Base-by-base conservation (phyloP, 2,797 vertebrate genomes). In the Microctenopoma steveboyesi region DNA sequence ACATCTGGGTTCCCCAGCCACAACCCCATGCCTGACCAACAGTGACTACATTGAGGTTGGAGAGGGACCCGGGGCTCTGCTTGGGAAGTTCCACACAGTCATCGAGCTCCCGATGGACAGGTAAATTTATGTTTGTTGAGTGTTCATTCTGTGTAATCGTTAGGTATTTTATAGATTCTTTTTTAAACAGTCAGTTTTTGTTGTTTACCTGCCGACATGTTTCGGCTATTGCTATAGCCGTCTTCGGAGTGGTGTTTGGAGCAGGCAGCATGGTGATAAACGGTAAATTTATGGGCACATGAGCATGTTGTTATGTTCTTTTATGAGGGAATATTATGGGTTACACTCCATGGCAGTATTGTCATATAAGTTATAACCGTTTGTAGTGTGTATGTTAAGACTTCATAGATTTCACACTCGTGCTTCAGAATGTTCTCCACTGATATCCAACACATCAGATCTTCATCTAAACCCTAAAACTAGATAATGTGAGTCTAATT, bases 31-130 rank as follows among this genome's bases (percentile, higher is more conserved):
- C 81, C 78, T 93, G 69, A 89, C 90, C 9, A 95, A 96, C 87
- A 98, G 95, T 74, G 97, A 96, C 71, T 98, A 97, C 88, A 98
- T 99, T 0, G 97, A 99, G 92, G 98, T 99, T 1, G 98, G 97
- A 72, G 97, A 98, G 83, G 98, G 97, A 2, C 97, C 98, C 8
- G 96, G 94, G 35, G 97, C 97, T 22, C 90, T 99, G 48, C 95
- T 95, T 16, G 97, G 97, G 49, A 97, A 95, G 74, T 99, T 99
- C 85, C 97, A 99, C 84, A 98, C 98, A 0, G 95, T 99, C 88
- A 96, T 99, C 50, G 97, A 98, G 62, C 95, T 99, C 5, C 97
- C 97, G 1, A 87, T 94, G 0, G 97, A 99, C 78, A 98, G 97
- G 98, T 98, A 90, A 3, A 47, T 55, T 51, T 0, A 56, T 4